Percentiles rank a stretch among this genome's conserved stretches.
These are phyloP conservation scores for Chrosomus eos DNA, from an alignment of 2,797 vertebrate genomes.

Conservation along the genomic window DNA sequence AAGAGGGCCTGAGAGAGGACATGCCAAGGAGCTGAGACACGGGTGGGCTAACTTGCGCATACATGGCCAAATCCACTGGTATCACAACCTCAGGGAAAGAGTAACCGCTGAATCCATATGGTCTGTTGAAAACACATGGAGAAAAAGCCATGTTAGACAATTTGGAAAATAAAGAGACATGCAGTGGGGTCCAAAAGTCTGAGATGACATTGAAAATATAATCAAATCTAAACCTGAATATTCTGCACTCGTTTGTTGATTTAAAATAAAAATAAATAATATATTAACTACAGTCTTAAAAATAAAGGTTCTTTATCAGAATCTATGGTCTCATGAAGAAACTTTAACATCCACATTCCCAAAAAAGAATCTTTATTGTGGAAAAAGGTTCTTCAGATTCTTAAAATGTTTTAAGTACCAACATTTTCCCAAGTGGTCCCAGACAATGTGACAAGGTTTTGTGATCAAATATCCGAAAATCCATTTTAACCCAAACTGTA, in stretches of 20 bases:
- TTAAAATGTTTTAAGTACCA: too few relatives aligned
- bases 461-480: neutral
- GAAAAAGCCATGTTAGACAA: constrained; percentile 13
- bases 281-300: neutral
- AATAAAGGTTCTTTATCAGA: neutral
- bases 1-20: neutral
- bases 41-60: neutral
- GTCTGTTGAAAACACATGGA: constrained; percentile 1
- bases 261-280: neutral
- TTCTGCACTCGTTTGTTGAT: neutral
- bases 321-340: neutral
- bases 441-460: neutral
- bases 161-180: neutral
- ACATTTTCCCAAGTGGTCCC: neutral
- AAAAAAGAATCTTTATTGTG: too few relatives aligned
- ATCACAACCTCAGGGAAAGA: constrained; percentile 22
- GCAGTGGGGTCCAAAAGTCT: neutral
- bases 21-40: constrained; percentile 29
- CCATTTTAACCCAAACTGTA: neutral
- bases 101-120: neutral
- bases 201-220: neutral
- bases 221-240: neutral
- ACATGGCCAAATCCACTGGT: constrained; percentile 32
- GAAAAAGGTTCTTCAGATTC: too few relatives aligned
- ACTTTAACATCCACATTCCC: neutral